Percentiles rank a stretch among this genome's conserved stretches.
Evolutionary conservation across 2,888 invertebrate species (phyloP).

Genomic region (Cybosia mesomella): DNA sequence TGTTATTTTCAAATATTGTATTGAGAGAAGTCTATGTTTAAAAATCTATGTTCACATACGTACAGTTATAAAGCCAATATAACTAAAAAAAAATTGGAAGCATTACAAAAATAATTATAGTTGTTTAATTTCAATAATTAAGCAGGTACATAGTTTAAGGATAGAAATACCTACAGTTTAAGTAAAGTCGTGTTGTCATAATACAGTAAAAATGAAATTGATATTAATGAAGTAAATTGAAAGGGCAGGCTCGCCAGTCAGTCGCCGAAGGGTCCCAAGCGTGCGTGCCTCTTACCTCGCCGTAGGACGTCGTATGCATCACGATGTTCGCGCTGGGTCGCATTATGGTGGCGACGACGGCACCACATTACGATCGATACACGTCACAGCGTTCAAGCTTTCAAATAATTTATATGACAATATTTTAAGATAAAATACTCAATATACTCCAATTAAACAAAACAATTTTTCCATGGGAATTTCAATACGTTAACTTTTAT

Average conservation of each 20-base stretch:
- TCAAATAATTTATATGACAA: conserved; percentile 35
- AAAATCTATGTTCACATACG: too few species aligned
- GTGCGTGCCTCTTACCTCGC: conserved; percentile 69
- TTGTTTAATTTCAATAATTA: too few species aligned
- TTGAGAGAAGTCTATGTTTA: too few species aligned
- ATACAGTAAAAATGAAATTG: conserved; percentile 45
- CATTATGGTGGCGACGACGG: conserved; percentile 65
- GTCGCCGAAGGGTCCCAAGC: conserved; percentile 66
- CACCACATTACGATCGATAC: conserved; percentile 69
- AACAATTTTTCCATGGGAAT: background rate
- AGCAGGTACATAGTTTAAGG: background rate
- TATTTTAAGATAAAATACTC: conserved; percentile 6
- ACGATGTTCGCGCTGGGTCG: conserved; percentile 64
- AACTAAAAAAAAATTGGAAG: too few species aligned
- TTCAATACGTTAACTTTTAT: background rate
- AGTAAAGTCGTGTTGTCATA: conserved; percentile 10
- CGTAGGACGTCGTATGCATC: conserved; percentile 69
- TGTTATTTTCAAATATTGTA: too few species aligned
- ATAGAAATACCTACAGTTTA: background rate
- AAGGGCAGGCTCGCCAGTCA: conserved; percentile 53
- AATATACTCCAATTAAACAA: background rate
- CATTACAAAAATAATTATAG: too few species aligned
- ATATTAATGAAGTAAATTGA: conserved; percentile 54
- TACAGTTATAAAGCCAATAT: too few species aligned
- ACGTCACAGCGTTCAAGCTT: conserved; percentile 57